A percentile compares a stretch with the other conserved stretches of the same genome.
These are phyloP conservation scores for Theocolax elegans DNA, from an alignment of 1,140 invertebrate genomes.

Conservation along the genomic window DNA sequence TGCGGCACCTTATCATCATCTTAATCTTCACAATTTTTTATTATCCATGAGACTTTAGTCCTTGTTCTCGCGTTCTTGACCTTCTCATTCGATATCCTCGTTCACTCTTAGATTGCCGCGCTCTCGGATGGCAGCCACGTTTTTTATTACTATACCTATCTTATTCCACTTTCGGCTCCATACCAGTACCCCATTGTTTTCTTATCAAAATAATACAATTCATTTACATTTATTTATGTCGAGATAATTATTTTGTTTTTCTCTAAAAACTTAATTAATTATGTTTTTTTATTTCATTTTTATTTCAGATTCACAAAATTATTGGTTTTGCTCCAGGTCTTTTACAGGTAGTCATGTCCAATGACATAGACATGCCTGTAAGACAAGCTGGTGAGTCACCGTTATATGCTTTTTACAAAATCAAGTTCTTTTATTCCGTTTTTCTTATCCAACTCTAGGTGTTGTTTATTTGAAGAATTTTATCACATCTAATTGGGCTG, in stretches of 20 bases:
- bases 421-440: no score
- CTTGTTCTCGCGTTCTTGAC: conserved; percentile 19
- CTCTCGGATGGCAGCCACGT: neutral
- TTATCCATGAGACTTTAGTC: no score
- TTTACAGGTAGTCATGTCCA: conserved; percentile 92
- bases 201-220: no score
- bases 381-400: conserved; percentile 82
- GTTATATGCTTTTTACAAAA: no score
- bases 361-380: conserved; percentile 89
- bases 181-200: no score
- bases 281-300: no score
- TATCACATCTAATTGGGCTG: conserved; percentile 88
- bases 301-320: conserved; percentile 88
- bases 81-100: neutral
- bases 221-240: neutral
- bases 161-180: no score
- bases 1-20: no score
- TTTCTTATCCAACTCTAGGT: conserved; percentile 63
- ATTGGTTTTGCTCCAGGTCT: conserved; percentile 95
- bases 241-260: no score
- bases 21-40: no score
- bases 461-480: conserved; percentile 98
- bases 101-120: neutral
- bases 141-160: neutral
- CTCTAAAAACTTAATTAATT: neutral